A percentile compares a stretch with the other conserved stretches of the same genome.
phyloP scores from a whole-genome alignment of 2,797 vertebrate genomes.

The Gambelia wislizenii region DNA sequence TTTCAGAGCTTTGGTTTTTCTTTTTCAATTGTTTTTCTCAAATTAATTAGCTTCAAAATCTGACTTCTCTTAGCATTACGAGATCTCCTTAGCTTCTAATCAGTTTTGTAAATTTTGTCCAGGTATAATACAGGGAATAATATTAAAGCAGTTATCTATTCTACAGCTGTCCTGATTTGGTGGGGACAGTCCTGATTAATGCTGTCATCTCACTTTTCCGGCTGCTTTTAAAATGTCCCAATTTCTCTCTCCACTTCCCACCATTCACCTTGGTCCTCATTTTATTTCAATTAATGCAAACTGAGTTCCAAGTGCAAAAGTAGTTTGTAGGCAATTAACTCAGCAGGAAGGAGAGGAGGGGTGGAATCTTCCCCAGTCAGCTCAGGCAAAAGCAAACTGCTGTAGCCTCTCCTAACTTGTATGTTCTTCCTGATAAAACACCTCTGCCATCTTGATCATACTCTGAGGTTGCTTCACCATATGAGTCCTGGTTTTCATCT shows the following conservation, averaged over 20 bases:
- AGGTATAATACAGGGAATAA: neutral
- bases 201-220: no score
- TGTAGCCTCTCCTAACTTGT: no score
- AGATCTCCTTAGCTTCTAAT: neutral
- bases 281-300: no score
- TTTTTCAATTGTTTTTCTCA: neutral
- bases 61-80: neutral
- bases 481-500: neutral
- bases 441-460: neutral
- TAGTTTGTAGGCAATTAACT: neutral
- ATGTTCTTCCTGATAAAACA: neutral
- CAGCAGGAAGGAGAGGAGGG: neutral
- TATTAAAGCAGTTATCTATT: neutral
- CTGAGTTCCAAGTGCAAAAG: neutral
- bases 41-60: neutral
- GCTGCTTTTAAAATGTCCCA: no score
- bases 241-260: no score
- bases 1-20: neutral
- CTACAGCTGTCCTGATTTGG: no score
- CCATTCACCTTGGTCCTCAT: no score
- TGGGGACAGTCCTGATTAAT: no score
- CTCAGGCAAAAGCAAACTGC: neutral
- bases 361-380: neutral
- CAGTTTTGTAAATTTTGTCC: neutral
- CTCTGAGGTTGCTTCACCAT: neutral